Base-by-base conservation (phyloP, 2,888 invertebrate species). In the Odontothrips loti region DNA sequence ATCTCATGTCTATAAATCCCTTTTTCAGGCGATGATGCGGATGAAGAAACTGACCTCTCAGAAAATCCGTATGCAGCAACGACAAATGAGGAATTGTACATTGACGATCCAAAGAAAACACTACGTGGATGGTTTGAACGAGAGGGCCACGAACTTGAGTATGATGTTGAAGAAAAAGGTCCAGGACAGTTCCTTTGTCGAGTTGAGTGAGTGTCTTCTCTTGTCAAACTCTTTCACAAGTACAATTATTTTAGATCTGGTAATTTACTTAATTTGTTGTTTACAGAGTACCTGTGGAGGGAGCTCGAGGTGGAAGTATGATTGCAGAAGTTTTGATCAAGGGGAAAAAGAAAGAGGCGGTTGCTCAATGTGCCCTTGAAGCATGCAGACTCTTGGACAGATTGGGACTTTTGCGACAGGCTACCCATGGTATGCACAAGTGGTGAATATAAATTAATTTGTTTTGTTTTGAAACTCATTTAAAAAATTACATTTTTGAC, bases 21-120 rank as follows among this genome's bases (percentile, higher is more conserved):
- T 47, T 51, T 47, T 83, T 9, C 84, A 92, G 92, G 90, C 8
- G 96, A 96, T 84, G 96, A 97, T 85, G 96, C 96, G 0, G 95
- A 95, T 84, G 96, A 95, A 84, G 95, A 95, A 84, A 91, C 92
- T 0, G 96, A 96, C 85, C 86, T 95, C 4, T 87, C 92, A 0
- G 94, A 95, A 83, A 96, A 96, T 88, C 96, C 96, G 0, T 96
- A 91, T 86, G 96, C 96, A 0, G 89, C 90, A 80, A 92, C 93
- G 0, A 91, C 90, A 79, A 95, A 97, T 86, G 98, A 98, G 86
- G 96, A 97, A 83, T 87, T 97, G 27, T 97, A 96, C 87, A 88
- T 97, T 63, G 94, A 96, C 80, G 98, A 99, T 88, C 99, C 99
- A 0, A 98, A 98, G 88, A 97, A 97, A 87, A 96, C 97, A 0